Evolutionary conservation across 2,888 invertebrate genomes (phyloP), one percentile per base, ranked within the genome.

Genomic region (Halocaridina rubra): DNA sequence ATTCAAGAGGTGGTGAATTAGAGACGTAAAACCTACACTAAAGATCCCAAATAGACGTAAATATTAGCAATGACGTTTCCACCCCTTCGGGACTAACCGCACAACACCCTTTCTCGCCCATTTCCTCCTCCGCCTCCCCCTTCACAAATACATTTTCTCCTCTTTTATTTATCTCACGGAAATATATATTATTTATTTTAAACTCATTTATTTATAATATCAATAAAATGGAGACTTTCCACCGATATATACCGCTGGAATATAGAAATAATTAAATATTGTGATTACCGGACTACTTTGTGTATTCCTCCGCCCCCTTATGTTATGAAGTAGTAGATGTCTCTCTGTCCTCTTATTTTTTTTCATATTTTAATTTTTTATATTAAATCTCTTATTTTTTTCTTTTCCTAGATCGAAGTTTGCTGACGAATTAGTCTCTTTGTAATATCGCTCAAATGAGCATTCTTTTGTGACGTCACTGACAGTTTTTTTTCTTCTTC

Each of bases 61-160:
- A 84, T 84, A 84, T 79, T 74, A 74, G 64, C 84, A 84, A 75
- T 79, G 84, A 84, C 84, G 84, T 79, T 71, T 64, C 74, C 82
- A 53, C 53, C 53, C 53, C 84, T 79, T 80, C 72, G 72, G 72
- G 80, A 80, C 33, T 39, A 59, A 71, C 72, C 71, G 59, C 80
- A 72, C 80, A 80, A 72, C 59, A 80, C 53, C 59, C 80, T 29
- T 33, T 80, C 72, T 80, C 72, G 22, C 80, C 33, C 61, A 24
- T 30, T 33, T 80, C 80, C 80, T 72, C 80, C 80, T 59, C 80
- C 61, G 72, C 80, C 61, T 32, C 13, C 72, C 59, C 59, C 61
- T 77, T 69, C 32, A 77, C 76, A 59, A 77, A 57, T 77, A 19
- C 61, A 77, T 72, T 33, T 33, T 59, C 69, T 72, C 30, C 33